A percentile compares a stretch with the other conserved stretches of the same genome.
Conservation (phyloP, 2,888 invertebrate genomes). For the Brachycybe producta region DNA sequence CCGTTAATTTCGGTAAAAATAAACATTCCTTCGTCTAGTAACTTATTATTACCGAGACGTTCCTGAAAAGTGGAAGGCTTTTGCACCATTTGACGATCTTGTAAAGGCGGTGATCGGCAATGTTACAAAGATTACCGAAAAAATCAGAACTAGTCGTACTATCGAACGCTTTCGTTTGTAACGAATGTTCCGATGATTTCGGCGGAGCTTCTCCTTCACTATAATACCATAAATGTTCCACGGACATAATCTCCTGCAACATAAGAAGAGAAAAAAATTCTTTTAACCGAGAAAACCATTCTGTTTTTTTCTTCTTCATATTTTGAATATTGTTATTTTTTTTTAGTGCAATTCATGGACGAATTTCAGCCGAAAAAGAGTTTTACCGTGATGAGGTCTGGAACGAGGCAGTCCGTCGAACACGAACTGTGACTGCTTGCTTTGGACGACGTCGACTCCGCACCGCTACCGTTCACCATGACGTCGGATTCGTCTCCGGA, state of each 20-base stretch:
- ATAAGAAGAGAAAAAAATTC: slow-evolving; percentile 4
- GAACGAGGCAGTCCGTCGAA: slow-evolving; percentile 10
- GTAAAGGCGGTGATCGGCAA: slow-evolving; percentile 87
- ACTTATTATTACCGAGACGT: slow-evolving; percentile 57
- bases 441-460: slow-evolving; percentile 17
- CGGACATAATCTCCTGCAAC: slow-evolving; percentile 84
- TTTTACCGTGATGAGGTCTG: slow-evolving; percentile 18
- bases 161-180: slow-evolving; percentile 8
- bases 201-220: slow-evolving; percentile 46
- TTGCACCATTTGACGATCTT: slow-evolving; percentile 99
- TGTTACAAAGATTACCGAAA: slow-evolving; percentile 77
- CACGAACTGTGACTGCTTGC: slow-evolving; percentile 16
- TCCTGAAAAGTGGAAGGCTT: slow-evolving; percentile 87
- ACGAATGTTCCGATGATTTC: slow-evolving; percentile 19
- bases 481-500: slow-evolving; percentile 22
- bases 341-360: background rate
- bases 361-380: no score
- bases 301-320: slow-evolving; percentile 1
- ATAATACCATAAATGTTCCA: slow-evolving; percentile 90
- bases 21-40: background rate
- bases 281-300: background rate
- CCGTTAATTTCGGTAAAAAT: background rate
- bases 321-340: background rate
- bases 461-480: slow-evolving; percentile 17
- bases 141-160: slow-evolving; percentile 39